Base-by-base conservation (phyloP, 2,113 vertebrate genomes). In the Nyctereutes procyonoides region DNA sequence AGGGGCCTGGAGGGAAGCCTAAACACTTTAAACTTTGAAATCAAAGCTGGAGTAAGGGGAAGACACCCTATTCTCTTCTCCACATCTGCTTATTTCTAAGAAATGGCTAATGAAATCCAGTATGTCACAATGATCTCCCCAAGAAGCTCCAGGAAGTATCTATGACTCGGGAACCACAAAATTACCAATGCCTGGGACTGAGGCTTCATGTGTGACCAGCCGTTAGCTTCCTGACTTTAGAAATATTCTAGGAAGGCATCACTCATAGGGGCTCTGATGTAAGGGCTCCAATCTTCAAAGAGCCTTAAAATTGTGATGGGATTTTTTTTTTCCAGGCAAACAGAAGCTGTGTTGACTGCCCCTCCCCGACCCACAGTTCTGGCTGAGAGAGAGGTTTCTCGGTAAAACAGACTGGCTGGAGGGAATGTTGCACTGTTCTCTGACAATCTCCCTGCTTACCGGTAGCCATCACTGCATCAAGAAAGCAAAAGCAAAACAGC, bases 401-500 rank as follows among this genome's bases (percentile, higher is more conserved):
- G 55, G 55, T 2, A 9, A 55, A 85, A 62, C 4, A 35, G 53
- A 63, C 38, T 58, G 85, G 38, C 14, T 63, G 69, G 51, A 85
- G 43, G 32, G 24, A 24, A 76, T 5, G 13, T 51, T 14, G 20
- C 38, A 38, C 38, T 1, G 22, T 35, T 62, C 88, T 53, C 69
- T 1, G 14, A 58, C 15, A 8, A 35, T 3, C 12, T 43, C 16
- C 28, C 14, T 14, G 88, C 98, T 98, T 98, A 98, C 98, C 98
- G 0, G 98, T 98, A 8, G 97, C 98, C 98, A 98, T 98, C 94
- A 98, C 98, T 98, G 97, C 81, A 73, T 30, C 48, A 16, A 85
- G 96, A 96, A 79, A 96, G 89, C 90, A 90, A 95, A n/a, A 87
- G 87, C 73, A 17, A 98, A 98, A 98, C 97, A 63, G 97, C 85